phyloP scores from a whole-genome alignment of 2,888 invertebrate genomes.

The Drosophila anomelani region DNA sequence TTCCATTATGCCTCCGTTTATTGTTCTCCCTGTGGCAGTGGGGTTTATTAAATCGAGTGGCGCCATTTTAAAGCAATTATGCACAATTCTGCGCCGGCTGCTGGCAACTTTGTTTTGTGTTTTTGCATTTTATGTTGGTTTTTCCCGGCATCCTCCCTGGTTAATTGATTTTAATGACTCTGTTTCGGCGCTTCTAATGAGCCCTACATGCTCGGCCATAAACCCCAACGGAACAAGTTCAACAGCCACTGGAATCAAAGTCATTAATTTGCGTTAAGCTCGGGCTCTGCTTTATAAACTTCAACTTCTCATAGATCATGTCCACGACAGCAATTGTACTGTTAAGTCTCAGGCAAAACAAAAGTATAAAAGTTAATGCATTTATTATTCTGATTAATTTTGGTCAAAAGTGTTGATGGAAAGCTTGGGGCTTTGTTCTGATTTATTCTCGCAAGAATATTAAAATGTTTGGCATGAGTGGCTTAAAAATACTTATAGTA shows the following conservation, averaged over 20 bases:
- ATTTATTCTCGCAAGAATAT: conserved; percentile 6
- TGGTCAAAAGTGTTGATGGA: conserved; percentile 1
- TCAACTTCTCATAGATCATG: conserved; percentile 30
- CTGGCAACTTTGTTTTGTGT: conserved; percentile 27
- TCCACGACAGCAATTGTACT: conserved; percentile 5
- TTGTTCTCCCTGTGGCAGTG: conserved; percentile 22
- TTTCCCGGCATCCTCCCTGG: conserved; percentile 12
- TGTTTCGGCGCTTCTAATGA: conserved; percentile 36
- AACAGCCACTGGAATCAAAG: conserved; percentile 38
- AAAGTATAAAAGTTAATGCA: not conserved
- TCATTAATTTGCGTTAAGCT: conserved; percentile 42
- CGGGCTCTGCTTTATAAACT: conserved; percentile 15
- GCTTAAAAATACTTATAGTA: not conserved
- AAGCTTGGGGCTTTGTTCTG: conserved; percentile 7
- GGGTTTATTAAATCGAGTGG: conserved; percentile 79
- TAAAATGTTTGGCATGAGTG: not conserved
- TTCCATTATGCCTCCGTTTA: conserved; percentile 35
- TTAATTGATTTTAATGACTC: conserved; percentile 51
- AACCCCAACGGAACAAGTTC: conserved; percentile 34
- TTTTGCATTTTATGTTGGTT: conserved; percentile 22
- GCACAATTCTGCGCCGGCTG: conserved; percentile 6
- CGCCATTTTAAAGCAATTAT: conserved; percentile 81
- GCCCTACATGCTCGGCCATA: conserved; percentile 39
- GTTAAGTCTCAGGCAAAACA: conserved; percentile 23
- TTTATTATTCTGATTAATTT: conserved; percentile 23